phyloP scores from a whole-genome alignment of 2,888 invertebrate species.

The Zygothrica quintamaculata region DNA sequence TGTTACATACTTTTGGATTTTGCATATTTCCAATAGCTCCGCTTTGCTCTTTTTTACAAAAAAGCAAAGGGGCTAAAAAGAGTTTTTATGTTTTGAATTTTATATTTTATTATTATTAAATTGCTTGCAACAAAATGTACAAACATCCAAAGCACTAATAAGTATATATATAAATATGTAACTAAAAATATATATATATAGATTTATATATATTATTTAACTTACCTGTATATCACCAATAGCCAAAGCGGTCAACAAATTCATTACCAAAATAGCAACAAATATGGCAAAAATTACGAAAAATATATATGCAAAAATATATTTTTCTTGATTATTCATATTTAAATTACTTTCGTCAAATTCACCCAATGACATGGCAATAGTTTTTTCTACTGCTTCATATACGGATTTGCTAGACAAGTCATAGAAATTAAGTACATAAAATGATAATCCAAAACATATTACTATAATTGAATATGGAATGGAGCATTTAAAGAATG shows the following conservation, averaged over 20 bases:
- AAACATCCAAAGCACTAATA: too few relatives aligned
- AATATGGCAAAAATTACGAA: conserved; percentile 22
- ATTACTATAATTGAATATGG: conserved; percentile 14
- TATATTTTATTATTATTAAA: too few relatives aligned
- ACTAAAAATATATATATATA: too few relatives aligned
- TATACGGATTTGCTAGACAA: neutral
- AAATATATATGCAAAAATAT: neutral
- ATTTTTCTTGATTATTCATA: neutral
- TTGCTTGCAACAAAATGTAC: too few relatives aligned
- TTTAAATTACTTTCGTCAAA: conserved; percentile 17
- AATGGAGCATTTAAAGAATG: conserved; percentile 21
- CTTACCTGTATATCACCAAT: conserved; percentile 42
- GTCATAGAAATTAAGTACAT: conserved; percentile 21
- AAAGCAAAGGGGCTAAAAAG: too few relatives aligned
- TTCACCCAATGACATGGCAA: conserved; percentile 41
- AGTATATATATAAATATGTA: too few relatives aligned
- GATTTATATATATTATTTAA: too few relatives aligned
- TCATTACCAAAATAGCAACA: conserved; percentile 37
- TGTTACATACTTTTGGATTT: too few relatives aligned
- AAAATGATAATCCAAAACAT: conserved; percentile 25
- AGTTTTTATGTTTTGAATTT: too few relatives aligned
- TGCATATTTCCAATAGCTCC: too few relatives aligned
- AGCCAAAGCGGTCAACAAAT: conserved; percentile 33
- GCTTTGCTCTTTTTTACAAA: too few relatives aligned
- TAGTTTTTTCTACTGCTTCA: conserved; percentile 13